These are phyloP conservation scores for Drosophila guanche DNA, from an alignment of 1,140 invertebrate genomes.

Conservation along the genomic window DNA sequence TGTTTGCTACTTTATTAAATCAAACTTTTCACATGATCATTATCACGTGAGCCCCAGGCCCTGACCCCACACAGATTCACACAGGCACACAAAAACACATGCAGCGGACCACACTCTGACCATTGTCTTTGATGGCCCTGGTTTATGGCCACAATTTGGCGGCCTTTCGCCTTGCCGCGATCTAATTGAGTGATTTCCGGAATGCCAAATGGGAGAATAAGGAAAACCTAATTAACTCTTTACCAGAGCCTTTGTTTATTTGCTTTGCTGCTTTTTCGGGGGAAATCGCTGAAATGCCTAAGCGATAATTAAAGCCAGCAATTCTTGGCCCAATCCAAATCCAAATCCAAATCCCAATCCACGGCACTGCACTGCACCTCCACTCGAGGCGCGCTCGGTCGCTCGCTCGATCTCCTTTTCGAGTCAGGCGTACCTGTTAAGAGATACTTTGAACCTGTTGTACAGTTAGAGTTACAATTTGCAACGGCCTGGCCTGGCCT, in stretches of 20 bases:
- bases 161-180: slow-evolving; percentile 68
- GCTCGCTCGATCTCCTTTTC: slow-evolving; percentile 43
- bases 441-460: slow-evolving; percentile 82
- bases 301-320: slow-evolving; percentile 74
- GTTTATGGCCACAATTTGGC: slow-evolving; percentile 62
- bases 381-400: not conserved
- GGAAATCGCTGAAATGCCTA: slow-evolving; percentile 69
- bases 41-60: slow-evolving; percentile 69
- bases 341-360: slow-evolving; percentile 22
- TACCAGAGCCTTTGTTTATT: slow-evolving; percentile 58
- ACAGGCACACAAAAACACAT: not conserved
- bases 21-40: slow-evolving; percentile 81
- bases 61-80: slow-evolving; percentile 50
- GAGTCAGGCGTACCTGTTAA: slow-evolving; percentile 77
- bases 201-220: slow-evolving; percentile 41
- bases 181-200: slow-evolving; percentile 78
- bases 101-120: slow-evolving; percentile 34
- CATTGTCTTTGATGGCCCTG: slow-evolving; percentile 35
- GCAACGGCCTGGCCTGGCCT: slow-evolving; percentile 57
- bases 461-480: slow-evolving; percentile 82
- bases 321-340: slow-evolving; percentile 1
- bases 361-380: not conserved
- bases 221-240: slow-evolving; percentile 77
- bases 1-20: slow-evolving; percentile 79
- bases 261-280: slow-evolving; percentile 44